phyloP scores from a whole-genome alignment of 2,113 vertebrate genomes.

The Neodon shergylaensis region DNA sequence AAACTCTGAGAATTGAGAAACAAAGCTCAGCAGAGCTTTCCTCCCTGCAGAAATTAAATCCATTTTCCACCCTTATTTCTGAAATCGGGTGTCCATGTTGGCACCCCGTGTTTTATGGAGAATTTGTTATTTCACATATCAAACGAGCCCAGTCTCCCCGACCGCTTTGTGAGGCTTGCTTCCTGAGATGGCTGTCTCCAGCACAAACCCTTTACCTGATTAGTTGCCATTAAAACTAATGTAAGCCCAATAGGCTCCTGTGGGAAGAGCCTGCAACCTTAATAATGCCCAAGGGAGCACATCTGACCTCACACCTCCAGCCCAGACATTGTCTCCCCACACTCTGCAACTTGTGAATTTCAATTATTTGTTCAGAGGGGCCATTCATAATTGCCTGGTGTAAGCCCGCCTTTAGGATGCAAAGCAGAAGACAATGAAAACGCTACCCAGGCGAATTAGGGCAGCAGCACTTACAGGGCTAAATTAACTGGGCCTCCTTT shows the following conservation, averaged over 20 bases:
- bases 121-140: background rate
- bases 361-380: constrained; percentile 95
- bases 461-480: constrained; percentile 87
- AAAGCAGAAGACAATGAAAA: constrained; percentile 92
- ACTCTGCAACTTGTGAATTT: constrained; percentile 90
- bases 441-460: constrained; percentile 84
- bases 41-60: background rate
- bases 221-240: constrained; percentile 77
- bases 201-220: constrained; percentile 74
- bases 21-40: background rate
- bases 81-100: background rate
- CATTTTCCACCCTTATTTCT: background rate
- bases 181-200: constrained; percentile 56
- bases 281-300: constrained; percentile 84
- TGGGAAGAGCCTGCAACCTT: constrained; percentile 81
- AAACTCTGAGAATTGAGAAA: background rate
- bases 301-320: constrained; percentile 88
- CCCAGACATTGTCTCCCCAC: constrained; percentile 83
- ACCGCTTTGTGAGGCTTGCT: constrained; percentile 30
- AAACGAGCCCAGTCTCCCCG: background rate
- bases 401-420: constrained; percentile 94
- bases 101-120: background rate
- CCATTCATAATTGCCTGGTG: constrained; percentile 90
- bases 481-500: constrained; percentile 89
- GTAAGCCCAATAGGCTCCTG: constrained; percentile 77